Evolutionary conservation across 1,140 invertebrate species (phyloP).

Genomic region (Calosoma granatense): DNA sequence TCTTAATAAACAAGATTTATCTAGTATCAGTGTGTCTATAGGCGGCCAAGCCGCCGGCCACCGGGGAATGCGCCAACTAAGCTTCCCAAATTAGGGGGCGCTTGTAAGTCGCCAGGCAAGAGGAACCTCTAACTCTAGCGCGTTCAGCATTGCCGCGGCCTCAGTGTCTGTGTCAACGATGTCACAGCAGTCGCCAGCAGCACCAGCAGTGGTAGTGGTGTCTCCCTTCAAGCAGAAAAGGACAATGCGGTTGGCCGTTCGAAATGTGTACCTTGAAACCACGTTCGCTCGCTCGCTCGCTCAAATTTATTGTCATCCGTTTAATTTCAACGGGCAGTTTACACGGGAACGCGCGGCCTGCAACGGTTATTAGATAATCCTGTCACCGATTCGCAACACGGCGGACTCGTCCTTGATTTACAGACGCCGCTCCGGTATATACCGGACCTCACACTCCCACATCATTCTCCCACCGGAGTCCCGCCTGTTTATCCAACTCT

Average conservation of each 20-base stretch:
- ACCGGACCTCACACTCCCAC: no score
- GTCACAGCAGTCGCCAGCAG: background rate
- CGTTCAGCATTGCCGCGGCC: background rate
- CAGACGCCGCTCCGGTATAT: background rate
- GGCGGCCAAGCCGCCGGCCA: background rate
- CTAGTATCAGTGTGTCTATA: conserved; percentile 2
- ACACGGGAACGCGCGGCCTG: background rate
- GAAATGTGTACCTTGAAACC: background rate
- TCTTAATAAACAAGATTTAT: conserved; percentile 9
- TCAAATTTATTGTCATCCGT: conserved; percentile 2
- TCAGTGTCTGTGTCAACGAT: background rate
- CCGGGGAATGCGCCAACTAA: background rate
- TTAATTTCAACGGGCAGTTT: conserved; percentile 6
- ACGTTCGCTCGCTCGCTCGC: background rate
- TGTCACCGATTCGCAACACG: background rate
- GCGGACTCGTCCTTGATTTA: background rate
- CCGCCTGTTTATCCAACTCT: no score
- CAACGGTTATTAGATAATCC: conserved; percentile 4
- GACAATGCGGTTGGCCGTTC: no score
- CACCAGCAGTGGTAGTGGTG: no score
- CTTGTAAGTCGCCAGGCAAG: background rate
- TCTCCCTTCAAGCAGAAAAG: background rate
- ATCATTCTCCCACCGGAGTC: no score
- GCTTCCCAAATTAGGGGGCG: background rate
- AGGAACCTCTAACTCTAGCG: no score